Evolutionary conservation across 2,113 vertebrate species (phyloP), one percentile per base, ranked within the genome.

Genomic region (Halcyon senegalensis): DNA sequence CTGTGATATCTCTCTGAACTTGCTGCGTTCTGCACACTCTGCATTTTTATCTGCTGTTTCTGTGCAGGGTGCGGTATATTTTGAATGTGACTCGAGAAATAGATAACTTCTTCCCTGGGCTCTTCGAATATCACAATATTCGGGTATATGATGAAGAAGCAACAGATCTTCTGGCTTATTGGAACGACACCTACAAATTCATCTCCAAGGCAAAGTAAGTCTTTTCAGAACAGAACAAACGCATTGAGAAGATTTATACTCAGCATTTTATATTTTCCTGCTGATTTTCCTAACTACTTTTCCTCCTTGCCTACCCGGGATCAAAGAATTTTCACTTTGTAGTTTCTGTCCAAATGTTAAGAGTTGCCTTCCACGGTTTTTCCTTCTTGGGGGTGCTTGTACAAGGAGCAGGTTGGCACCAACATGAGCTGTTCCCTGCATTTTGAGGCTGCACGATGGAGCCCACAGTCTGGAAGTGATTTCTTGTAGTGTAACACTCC

Each of bases 181-280:
- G 99, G 99, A 99, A 99, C 55, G 99, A 99, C 60, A 99, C 99
- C 39, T 99, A 98, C 98, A 99, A 99, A 97, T 99, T 99, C 98
- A 99, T 99, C 98, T 99, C 99, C 91, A 99, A 99, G 98, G 99
- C 99, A 96, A 99, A 99, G 99, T 99, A 97, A 92, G 99, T 97
- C 73, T 50, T 62, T 76, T 63, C 59, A 86, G 68, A 82, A 43
- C 30, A 44, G 63, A 93, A 39, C 35, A 74, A 5, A 64, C 15
- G 3, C 35, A 24, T 81, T 89, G 64, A 78, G 72, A 88, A 86
- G 73, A n/a, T 25, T 5, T 1, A 24, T 56, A 37, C 35, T 35
- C 68, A 68, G 20, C 41, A 18, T 82, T 91, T 87, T 55, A 1
- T 59, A 33, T 86, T 85, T 76, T 89, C 59, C 63, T 87, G 12